Percentiles rank a stretch among this genome's conserved stretches.
phyloP scores from a whole-genome alignment of 2,888 invertebrate species.

The Eupithecia subumbrata region DNA sequence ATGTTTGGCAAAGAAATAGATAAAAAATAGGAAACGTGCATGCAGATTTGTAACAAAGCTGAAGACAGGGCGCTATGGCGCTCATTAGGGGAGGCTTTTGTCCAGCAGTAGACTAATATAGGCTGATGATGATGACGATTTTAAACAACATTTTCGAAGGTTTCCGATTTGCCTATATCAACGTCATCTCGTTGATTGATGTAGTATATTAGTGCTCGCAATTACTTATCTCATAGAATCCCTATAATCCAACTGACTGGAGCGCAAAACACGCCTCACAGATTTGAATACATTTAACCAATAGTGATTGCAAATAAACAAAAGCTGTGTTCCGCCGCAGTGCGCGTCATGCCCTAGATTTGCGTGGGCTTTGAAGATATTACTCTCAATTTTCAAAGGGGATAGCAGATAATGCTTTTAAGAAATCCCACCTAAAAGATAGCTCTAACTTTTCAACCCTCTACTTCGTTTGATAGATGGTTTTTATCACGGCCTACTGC shows the following conservation, averaged over 20 bases:
- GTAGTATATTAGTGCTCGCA: neutral
- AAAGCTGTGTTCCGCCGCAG: neutral
- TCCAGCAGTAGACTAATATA: too few species aligned
- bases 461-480: neutral
- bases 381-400: constrained; percentile 7
- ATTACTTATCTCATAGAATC: neutral
- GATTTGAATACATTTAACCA: constrained; percentile 3
- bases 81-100: too few species aligned
- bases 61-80: too few species aligned
- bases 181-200: neutral
- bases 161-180: neutral
- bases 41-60: too few species aligned
- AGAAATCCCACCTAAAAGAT: neutral
- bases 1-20: too few species aligned
- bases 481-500: neutral
- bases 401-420: neutral
- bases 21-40: too few species aligned
- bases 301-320: constrained; percentile 14
- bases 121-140: too few species aligned
- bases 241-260: neutral
- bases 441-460: neutral
- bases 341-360: neutral
- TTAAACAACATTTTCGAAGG: too few species aligned
- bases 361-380: neutral
- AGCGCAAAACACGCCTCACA: neutral